Evolutionary conservation across 2,888 invertebrate genomes (phyloP), one percentile per base, ranked within the genome.

Genomic region (Smittia aterrima): DNA sequence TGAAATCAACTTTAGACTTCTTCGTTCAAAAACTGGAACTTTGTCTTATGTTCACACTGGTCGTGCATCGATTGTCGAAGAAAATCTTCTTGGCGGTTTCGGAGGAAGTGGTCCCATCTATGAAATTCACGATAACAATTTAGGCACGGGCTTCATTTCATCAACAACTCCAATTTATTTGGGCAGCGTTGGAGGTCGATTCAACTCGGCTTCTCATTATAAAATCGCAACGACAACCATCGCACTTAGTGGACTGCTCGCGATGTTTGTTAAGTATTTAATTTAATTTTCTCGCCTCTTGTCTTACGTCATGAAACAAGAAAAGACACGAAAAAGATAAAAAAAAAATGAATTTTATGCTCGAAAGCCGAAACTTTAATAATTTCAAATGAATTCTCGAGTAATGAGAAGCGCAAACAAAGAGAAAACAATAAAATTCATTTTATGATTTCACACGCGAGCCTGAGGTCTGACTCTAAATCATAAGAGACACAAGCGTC

Each of bases 1-100:
- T 73, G 86, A 87, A 78, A 84, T 87, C 16, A 92, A 91, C 81
- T 92, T 89, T 80, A 85, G 91, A 75, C 85, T 92, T 75, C 81
- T 90, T 76, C 85, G 87, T 75, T 87, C 87, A 0, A 84, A 86
- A 76, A 85, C 86, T 6, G 88, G 88, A 0, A 84, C 86, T 24
- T 87, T 86, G 79, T 89, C 87, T 79, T 91, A 92, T 81, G 85
- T 90, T 77, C 88, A 86, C 77, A 84, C 81, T 41, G 84, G 72
- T 7, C 58, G 72, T 1, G 58, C 38, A 4, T 62, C 84, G 71
- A 64, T 74, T 25, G 66, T 83, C 77, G 32, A 76, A 58, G 58
- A 75, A 74, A 58, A 53, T 38, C 70, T 75, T 53, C 71, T 67
- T 32, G 75, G 74, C 70, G 32, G 32, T 32, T 76, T 77, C 64